Evolutionary conservation across 2,888 invertebrate genomes (phyloP), one percentile per base, ranked within the genome.

Genomic region (Salticus scenicus): DNA sequence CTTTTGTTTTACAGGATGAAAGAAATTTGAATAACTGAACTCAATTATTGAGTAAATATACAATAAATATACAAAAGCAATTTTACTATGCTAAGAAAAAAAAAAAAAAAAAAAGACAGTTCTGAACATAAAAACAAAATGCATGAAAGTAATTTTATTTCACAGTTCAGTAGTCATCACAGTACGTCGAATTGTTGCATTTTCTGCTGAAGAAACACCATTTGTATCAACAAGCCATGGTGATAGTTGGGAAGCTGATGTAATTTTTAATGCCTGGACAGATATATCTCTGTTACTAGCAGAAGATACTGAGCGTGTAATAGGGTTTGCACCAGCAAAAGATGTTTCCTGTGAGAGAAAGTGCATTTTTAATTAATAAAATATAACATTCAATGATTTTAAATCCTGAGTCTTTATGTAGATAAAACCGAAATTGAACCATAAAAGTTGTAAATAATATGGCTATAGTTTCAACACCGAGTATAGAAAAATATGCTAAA

Each of bases 261-360:
- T 47, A n/a, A 87, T 76, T 51, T 87, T 78, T 66, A 85, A 88
- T n/a, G 88, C 88, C 42, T 88, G 87, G 12, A 87, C 87, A 10
- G 88, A 88, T 31, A 88, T 83, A 69, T 83, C 78, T 28, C 88
- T 76, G 24, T 87, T 77, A 71, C 88, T 88, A n/a, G 88, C 89
- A 0, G 88, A 89, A 10, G 89, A 89, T 41, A 89, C 88, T 20
- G 89, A 89, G 14, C 89, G 87, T 5, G 89, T 89, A 20, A 89
- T 78, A 0, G 89, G 89, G 69, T 88, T 88, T 57, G 88, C 87
- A 33, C 88, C 88, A 37, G 89, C 89, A 84, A 89, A 89, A 27
- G 89, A 89, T n/a, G 89, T 89, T 81, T 89, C 89, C 89, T 89
- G 70, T 31, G 73, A 86, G n/a, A n/a, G n/a, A n/a, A n/a, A n/a